Evolutionary conservation across 2,113 vertebrate species (phyloP).

Genomic region (Hemicordylus capensis): DNA sequence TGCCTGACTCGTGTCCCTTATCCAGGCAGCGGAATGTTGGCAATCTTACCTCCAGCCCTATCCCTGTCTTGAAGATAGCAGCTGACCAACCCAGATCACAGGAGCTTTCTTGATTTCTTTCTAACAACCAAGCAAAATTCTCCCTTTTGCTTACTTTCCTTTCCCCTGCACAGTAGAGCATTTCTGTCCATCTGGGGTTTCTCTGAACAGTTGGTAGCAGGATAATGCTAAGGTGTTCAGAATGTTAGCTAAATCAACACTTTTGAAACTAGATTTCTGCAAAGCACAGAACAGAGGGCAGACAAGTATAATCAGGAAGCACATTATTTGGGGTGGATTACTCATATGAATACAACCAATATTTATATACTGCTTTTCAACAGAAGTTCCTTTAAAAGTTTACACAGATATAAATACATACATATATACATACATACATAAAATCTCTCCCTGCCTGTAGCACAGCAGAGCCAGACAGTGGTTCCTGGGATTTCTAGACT

Average conservation of each 20-base stretch:
- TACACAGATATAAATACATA: too few species aligned
- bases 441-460: too few species aligned
- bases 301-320: neutral
- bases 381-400: too few species aligned
- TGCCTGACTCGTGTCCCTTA: too few species aligned
- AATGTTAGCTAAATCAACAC: neutral
- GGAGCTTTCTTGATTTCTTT: slow-evolving; percentile 13
- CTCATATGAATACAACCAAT: too few species aligned
- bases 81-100: neutral
- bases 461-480: neutral
- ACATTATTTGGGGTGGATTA: neutral
- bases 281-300: neutral
- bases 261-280: neutral
- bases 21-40: too few species aligned
- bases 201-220: neutral
- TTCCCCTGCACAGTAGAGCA: neutral
- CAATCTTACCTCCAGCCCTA: neutral
- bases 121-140: neutral
- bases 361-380: too few species aligned
- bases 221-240: neutral
- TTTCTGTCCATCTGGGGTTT: neutral
- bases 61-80: neutral
- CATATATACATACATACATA: too few species aligned
- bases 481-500: too few species aligned
- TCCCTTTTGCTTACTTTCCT: neutral